Conservation (phyloP, 1,140 invertebrate genomes). For the Drosophila mauritiana region DNA sequence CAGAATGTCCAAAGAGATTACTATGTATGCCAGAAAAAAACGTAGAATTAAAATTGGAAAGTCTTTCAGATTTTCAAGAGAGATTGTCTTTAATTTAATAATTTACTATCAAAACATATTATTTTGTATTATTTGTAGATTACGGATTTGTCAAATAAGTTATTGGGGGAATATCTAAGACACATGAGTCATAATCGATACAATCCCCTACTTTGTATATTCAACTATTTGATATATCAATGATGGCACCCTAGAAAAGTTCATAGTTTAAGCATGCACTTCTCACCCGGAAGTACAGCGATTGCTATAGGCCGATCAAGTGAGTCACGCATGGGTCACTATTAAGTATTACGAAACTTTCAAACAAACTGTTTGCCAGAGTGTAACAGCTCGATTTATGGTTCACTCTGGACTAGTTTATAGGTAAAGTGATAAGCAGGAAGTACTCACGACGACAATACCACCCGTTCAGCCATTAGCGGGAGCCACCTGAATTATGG, state of each 20-base stretch:
- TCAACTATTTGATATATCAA: conserved; percentile 19
- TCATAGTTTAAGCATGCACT: neutral
- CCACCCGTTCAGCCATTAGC: conserved; percentile 42
- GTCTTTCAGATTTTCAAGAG: no score
- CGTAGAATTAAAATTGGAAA: no score
- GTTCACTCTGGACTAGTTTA: conserved; percentile 30
- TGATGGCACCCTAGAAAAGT: conserved; percentile 20
- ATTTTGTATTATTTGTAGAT: no score
- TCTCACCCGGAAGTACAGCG: neutral
- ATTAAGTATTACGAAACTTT: conserved; percentile 26
- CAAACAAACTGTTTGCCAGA: conserved; percentile 22
- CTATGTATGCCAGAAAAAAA: no score
- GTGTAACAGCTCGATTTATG: conserved; percentile 42
- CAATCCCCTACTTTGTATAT: neutral
- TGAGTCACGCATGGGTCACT: conserved; percentile 21
- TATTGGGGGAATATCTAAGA: no score
- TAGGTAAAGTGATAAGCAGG: conserved; percentile 47
- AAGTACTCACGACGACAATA: conserved; percentile 26
- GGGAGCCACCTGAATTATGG: conserved; percentile 47
- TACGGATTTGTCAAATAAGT: no score
- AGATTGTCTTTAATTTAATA: no score
- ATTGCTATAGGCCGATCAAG: neutral
- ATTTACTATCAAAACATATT: no score
- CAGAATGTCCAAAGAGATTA: neutral
- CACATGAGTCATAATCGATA: neutral